These are phyloP conservation scores for Numenius phaeopus DNA, from an alignment of 2,797 vertebrate species.

Conservation along the genomic window DNA sequence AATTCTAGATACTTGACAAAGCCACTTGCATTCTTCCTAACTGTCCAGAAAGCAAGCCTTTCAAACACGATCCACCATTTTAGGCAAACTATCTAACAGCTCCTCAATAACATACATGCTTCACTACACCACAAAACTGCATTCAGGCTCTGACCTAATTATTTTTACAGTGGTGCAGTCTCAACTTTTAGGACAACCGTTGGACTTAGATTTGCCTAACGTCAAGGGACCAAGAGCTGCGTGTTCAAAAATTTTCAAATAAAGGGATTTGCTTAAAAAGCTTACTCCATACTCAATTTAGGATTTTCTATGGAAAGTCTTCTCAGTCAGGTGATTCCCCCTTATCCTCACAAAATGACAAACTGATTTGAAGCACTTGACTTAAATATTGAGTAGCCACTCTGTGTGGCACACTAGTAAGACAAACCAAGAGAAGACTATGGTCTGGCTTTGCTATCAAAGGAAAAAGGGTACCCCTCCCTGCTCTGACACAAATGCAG, in stretches of 20 bases:
- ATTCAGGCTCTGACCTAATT: neutral
- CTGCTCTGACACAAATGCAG: neutral
- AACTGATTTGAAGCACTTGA: neutral
- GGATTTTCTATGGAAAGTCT: neutral
- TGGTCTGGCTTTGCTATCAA: neutral
- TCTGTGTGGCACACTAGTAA: neutral
- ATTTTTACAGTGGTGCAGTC: neutral
- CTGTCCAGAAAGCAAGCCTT: neutral
- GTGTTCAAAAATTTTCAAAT: neutral
- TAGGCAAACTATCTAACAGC: neutral
- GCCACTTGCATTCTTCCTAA: neutral
- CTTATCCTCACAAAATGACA: neutral
- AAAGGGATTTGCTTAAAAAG: neutral
- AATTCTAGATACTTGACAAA: neutral
- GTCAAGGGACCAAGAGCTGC: rapidly evolving
- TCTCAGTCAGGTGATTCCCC: neutral
- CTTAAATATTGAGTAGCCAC: neutral
- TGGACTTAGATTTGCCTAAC: neutral
- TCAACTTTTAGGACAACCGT: neutral
- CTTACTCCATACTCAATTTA: neutral
- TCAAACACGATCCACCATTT: neutral
- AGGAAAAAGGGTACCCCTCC: neutral
- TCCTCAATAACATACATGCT: neutral
- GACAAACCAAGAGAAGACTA: neutral
- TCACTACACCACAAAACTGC: neutral